Conservation (phyloP, 1,140 invertebrate species). For the Eumaeus atala region DNA sequence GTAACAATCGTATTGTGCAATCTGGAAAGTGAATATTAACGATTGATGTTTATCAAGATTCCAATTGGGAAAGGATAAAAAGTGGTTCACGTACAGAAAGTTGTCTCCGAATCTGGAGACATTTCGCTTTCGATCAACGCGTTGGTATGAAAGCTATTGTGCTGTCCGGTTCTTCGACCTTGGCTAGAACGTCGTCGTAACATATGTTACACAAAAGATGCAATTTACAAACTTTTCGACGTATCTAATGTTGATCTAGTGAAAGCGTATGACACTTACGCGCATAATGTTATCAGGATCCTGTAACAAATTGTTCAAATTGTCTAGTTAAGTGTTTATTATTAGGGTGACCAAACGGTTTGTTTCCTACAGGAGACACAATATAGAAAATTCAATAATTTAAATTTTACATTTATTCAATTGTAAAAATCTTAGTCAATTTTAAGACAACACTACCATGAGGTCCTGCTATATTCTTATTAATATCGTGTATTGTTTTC, state of each 20-base stretch:
- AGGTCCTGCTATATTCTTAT: too few relatives aligned
- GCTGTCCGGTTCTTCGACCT: slow-evolving; percentile 14
- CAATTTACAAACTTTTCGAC: slow-evolving; percentile 14
- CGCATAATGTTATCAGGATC: slow-evolving; percentile 14
- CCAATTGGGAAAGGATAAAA: slow-evolving; percentile 19
- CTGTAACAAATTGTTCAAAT: slow-evolving; percentile 8
- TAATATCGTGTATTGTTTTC: too few relatives aligned
- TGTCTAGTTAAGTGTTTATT: not conserved
- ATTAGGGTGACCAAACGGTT: not conserved
- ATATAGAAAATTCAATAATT: not conserved
- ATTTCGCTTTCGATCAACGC: slow-evolving; percentile 19
- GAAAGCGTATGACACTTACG: slow-evolving; percentile 13
- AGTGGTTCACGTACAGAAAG: slow-evolving; percentile 16
- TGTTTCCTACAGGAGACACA: not conserved
- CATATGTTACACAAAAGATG: slow-evolving; percentile 13
- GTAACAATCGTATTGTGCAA: too few relatives aligned
- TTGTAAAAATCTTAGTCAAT: too few relatives aligned
- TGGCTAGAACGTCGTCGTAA: slow-evolving; percentile 7
- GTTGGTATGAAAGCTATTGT: slow-evolving; percentile 12
- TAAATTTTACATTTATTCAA: too few relatives aligned
- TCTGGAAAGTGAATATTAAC: too few relatives aligned
- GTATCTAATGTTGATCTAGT: slow-evolving; percentile 12
- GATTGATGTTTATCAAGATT: too few relatives aligned
- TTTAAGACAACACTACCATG: too few relatives aligned
- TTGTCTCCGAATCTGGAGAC: slow-evolving; percentile 16